Evolutionary conservation across 1,140 invertebrate species (phyloP), one percentile per base, ranked within the genome.

Genomic region (Ctenoplectra terminalis): DNA sequence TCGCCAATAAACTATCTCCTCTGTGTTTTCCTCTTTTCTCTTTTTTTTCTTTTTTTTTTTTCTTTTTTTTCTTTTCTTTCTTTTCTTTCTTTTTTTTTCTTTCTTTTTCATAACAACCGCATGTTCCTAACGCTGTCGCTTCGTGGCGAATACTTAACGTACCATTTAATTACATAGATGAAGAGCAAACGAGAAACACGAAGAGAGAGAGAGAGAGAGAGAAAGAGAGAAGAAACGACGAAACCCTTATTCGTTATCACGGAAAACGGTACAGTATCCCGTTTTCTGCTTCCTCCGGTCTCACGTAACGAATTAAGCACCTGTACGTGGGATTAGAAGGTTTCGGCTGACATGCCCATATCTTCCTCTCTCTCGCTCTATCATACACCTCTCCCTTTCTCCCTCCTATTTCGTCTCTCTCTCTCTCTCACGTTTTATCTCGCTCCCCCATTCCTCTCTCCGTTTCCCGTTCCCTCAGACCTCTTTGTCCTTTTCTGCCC

Each of bases 211-310:
- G 13, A 48, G 46, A 11, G 63, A 48, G 34, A 13, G 7, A 7
- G 8, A 20, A 13, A 6, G 2, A 8, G 26, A 20, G 43, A 46
- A 31, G 11, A 48, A 31, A 34, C 67, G 46, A 66, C 73, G 73
- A 78, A 86, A 85, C 66, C 76, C 81, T 83, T 69, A 67, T 78
- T 82, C 81, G 81, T 82, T 86, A 86, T 87, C 85, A 66, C 54
- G 60, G 48, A 70, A 87, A 87, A 86, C 85, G 85, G 85, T 87
- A 87, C 81, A 74, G 64, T 83, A 80, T 87, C 84, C 85, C 72
- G 81, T 87, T 87, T 80, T 76, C 66, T 61, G 54, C 54, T 86
- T 83, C 79, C 76, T 81, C 43, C 66, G 81, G 43, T 87, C 81
- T 87, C 85, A 87, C 85, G 81, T 67, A 56, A 86, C 71, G 66